phyloP scores from a whole-genome alignment of 1,140 invertebrate species.

The Amyelois transitella region DNA sequence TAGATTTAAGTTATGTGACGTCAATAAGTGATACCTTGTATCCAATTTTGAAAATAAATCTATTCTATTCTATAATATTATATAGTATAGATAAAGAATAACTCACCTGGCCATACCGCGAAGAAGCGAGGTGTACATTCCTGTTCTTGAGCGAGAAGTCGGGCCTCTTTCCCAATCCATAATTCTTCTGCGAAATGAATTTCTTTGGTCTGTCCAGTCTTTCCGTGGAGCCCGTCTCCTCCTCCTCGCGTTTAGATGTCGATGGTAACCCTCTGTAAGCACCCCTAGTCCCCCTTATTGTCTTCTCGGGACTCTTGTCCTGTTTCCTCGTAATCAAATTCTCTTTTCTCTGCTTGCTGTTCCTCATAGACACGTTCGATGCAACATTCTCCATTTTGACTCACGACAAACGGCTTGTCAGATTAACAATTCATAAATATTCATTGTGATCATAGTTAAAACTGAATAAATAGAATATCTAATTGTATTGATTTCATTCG shows the following conservation, averaged over 20 bases:
- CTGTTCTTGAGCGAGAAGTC: slow-evolving; percentile 67
- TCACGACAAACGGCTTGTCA: slow-evolving; percentile 26
- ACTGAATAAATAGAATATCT: slow-evolving; percentile 35
- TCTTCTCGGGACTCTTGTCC: slow-evolving; percentile 72
- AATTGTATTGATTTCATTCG: slow-evolving; percentile 29
- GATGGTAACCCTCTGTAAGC: slow-evolving; percentile 57
- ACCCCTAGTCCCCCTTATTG: slow-evolving; percentile 57
- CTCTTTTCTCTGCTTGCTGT: slow-evolving; percentile 65
- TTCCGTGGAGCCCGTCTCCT: slow-evolving; percentile 55
- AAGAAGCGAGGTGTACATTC: slow-evolving; percentile 65
- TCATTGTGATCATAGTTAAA: slow-evolving; percentile 24
- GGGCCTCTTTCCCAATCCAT: slow-evolving; percentile 61
- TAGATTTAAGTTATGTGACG: too few relatives aligned
- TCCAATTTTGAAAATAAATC: too few relatives aligned
- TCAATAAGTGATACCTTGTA: too few relatives aligned
- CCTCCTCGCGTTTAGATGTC: slow-evolving; percentile 54
- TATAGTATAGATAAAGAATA: background rate
- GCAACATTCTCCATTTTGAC: slow-evolving; percentile 70
- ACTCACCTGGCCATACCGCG: slow-evolving; percentile 70
- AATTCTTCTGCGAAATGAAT: slow-evolving; percentile 62
- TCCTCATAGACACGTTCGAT: slow-evolving; percentile 61
- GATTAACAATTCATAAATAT: slow-evolving; percentile 4
- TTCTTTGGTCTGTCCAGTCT: slow-evolving; percentile 70
- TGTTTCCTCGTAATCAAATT: slow-evolving; percentile 69
- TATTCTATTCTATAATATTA: too few relatives aligned